A percentile compares a stretch with the other conserved stretches of the same genome.
Evolutionary conservation across 2,797 vertebrate species (phyloP).

Genomic region (Amblyraja radiata): DNA sequence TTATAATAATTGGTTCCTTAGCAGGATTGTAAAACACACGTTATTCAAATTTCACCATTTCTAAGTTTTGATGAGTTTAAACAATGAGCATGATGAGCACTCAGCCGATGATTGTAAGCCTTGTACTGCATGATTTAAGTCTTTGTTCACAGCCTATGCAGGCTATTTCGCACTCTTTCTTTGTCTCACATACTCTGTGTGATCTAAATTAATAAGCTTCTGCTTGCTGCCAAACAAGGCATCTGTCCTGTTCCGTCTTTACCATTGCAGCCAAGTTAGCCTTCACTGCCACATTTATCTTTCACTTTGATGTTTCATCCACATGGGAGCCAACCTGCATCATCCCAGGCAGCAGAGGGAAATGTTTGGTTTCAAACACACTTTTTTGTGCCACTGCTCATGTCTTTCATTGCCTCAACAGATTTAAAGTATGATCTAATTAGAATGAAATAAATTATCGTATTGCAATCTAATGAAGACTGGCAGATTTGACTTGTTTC

Average conservation of each 20-base stretch:
- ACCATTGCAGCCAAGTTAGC: neutral
- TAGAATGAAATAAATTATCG: neutral
- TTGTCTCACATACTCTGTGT: neutral
- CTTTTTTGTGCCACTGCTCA: neutral
- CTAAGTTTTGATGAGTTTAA: neutral
- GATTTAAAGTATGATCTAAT: neutral
- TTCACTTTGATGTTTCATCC: neutral
- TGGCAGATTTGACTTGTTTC: neutral
- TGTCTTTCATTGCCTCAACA: neutral
- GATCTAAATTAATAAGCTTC: neutral
- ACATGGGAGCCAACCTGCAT: neutral
- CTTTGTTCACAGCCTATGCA: neutral
- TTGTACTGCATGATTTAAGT: neutral
- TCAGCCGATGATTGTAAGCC: neutral
- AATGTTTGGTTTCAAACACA: neutral
- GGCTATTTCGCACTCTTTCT: too few relatives aligned
- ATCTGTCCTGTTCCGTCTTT: neutral
- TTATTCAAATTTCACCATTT: neutral
- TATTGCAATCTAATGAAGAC: neutral
- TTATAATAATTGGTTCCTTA: neutral
- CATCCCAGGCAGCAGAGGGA: neutral
- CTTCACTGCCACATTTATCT: neutral
- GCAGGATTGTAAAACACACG: too few relatives aligned
- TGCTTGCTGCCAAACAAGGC: slow-evolving; percentile 12
- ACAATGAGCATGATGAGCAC: too few relatives aligned